A percentile compares a stretch with the other conserved stretches of the same genome.
phyloP scores from a whole-genome alignment of 2,888 invertebrate species.

The Epirrita christyi region DNA sequence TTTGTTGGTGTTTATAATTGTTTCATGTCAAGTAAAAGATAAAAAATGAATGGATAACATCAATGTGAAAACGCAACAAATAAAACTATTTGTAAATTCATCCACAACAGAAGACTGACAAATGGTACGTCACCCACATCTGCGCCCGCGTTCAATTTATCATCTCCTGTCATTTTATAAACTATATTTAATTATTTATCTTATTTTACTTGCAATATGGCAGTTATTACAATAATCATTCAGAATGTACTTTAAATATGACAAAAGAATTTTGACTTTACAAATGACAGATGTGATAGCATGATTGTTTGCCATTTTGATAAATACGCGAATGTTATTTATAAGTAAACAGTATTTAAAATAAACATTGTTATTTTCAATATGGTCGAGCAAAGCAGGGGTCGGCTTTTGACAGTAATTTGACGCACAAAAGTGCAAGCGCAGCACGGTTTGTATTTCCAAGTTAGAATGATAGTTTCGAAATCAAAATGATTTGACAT shows the following conservation, averaged over 20 bases:
- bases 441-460: not conserved
- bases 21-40: too few relatives aligned
- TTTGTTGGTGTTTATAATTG: too few relatives aligned
- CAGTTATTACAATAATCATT: not conserved
- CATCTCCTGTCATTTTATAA: conserved; percentile 20
- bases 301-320: conserved; percentile 25
- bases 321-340: conserved; percentile 25
- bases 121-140: conserved; percentile 32
- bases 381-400: conserved; percentile 18
- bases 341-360: conserved; percentile 31
- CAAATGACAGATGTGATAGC: conserved; percentile 33
- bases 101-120: conserved; percentile 5
- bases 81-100: too few relatives aligned
- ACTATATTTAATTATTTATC: conserved; percentile 4
- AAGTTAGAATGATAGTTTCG: not conserved
- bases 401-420: conserved; percentile 9
- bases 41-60: too few relatives aligned
- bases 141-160: conserved; percentile 26
- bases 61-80: too few relatives aligned
- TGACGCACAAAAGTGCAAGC: conserved; percentile 13
- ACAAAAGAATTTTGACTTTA: too few relatives aligned
- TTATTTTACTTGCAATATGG: not conserved
- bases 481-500: too few relatives aligned
- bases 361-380: conserved; percentile 32
- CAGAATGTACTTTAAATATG: not conserved